Evolutionary conservation across 2,113 vertebrate genomes (phyloP).

Genomic region (Chaenocephalus aceratus): DNA sequence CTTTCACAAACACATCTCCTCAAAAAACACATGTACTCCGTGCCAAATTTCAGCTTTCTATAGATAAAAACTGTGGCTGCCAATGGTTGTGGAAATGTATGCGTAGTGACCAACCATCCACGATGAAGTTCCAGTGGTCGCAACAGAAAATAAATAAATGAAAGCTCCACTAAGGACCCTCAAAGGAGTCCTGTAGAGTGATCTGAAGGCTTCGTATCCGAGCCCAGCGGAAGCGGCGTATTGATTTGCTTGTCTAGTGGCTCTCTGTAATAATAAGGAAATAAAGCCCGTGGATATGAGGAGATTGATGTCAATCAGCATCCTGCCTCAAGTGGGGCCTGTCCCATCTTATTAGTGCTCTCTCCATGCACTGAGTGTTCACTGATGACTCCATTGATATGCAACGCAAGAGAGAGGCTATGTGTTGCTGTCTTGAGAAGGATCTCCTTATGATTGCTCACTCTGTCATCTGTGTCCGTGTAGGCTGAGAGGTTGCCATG

Average conservation of each 20-base stretch:
- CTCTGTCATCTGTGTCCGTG: conserved; percentile 51
- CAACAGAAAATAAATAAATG: conserved; percentile 17
- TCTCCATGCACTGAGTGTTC: conserved; percentile 71
- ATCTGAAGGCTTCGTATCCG: conserved; percentile 47
- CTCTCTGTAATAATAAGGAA: conserved; percentile 80
- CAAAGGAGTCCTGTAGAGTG: conserved; percentile 49
- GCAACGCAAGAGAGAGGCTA: conserved; percentile 69
- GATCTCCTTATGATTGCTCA: conserved; percentile 72
- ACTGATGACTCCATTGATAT: conserved; percentile 82
- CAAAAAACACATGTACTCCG: too few relatives aligned
- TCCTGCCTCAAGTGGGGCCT: conserved; percentile 71
- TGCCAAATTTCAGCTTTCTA: too few relatives aligned
- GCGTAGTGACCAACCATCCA: too few relatives aligned
- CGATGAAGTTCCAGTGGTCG: too few relatives aligned
- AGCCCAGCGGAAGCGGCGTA: conserved; percentile 69
- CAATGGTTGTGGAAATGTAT: too few relatives aligned
- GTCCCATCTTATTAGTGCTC: conserved; percentile 79
- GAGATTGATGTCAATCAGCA: conserved; percentile 81
- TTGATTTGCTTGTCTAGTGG: conserved; percentile 79
- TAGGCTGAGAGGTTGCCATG: conserved; percentile 40
- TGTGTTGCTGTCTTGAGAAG: conserved; percentile 73
- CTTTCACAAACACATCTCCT: too few relatives aligned
- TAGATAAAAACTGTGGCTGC: too few relatives aligned
- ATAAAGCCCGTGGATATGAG: conserved; percentile 79
- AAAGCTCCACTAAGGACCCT: conserved; percentile 39